A percentile compares a stretch with the other conserved stretches of the same genome.
These are phyloP conservation scores for Motacilla tschutschensis DNA, from an alignment of 2,113 vertebrate species.

Conservation along the genomic window DNA sequence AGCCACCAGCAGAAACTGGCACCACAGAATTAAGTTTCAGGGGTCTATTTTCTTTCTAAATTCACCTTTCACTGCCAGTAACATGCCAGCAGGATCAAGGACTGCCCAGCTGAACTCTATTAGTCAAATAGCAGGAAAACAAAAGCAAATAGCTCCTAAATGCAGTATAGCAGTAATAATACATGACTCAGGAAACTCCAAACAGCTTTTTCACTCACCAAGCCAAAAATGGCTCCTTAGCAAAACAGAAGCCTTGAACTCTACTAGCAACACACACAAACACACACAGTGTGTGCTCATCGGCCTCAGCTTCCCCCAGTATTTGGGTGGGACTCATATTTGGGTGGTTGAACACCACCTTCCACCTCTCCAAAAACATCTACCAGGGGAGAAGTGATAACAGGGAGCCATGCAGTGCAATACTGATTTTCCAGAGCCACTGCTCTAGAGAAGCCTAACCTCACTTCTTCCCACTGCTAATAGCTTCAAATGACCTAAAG, in stretches of 20 bases:
- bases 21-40: background rate
- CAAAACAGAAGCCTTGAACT: background rate
- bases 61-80: background rate
- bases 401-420: rapidly evolving
- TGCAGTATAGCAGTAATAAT: background rate
- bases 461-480: background rate
- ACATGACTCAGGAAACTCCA: background rate
- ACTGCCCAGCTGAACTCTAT: background rate
- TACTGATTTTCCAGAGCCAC: background rate
- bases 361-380: background rate
- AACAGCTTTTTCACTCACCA: background rate
- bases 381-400: background rate
- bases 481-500: rapidly evolving
- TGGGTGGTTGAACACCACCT: background rate
- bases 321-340: background rate
- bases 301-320: background rate
- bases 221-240: background rate
- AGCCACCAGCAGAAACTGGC: background rate
- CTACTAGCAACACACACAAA: background rate
- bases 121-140: background rate
- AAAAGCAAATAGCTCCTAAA: background rate
- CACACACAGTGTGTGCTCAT: rapidly evolving
- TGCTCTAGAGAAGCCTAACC: background rate
- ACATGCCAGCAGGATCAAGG: background rate
- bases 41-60: background rate